phyloP scores from a whole-genome alignment of 1,140 invertebrate species.

The Drosophila navojoa region DNA sequence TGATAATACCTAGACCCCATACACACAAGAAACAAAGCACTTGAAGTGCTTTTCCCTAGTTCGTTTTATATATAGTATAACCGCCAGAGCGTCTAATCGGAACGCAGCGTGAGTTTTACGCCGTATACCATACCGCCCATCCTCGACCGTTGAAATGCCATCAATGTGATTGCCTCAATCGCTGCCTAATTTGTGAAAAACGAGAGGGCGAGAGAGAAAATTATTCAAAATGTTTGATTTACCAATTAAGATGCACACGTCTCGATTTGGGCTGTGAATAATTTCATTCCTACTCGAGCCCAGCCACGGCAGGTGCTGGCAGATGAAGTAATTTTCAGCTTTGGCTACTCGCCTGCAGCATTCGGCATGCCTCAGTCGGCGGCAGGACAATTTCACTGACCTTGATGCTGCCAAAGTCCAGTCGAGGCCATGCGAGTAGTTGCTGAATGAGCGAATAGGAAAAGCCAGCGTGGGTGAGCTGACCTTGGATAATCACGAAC shows the following conservation, averaged over 20 bases:
- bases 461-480: conserved; percentile 45
- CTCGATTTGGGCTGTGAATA: conserved; percentile 14
- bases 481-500: conserved; percentile 55
- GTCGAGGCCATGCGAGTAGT: conserved; percentile 48
- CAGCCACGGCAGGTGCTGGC: conserved; percentile 32
- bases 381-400: conserved; percentile 51
- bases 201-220: conserved; percentile 42
- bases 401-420: conserved; percentile 52
- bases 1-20: no score
- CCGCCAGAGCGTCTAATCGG: conserved; percentile 68
- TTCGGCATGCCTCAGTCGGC: conserved; percentile 44
- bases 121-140: conserved; percentile 14
- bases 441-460: conserved; percentile 20
- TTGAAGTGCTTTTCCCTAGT: conserved; percentile 24
- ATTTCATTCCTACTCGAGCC: conserved; percentile 6
- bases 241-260: conserved; percentile 42
- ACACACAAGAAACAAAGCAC: conserved; percentile 21
- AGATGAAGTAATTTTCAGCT: conserved; percentile 64
- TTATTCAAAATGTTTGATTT: conserved; percentile 51
- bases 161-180: conserved; percentile 82
- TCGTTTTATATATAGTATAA: conserved; percentile 69
- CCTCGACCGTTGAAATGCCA: conserved; percentile 51
- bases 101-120: conserved; percentile 56
- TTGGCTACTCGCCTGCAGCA: conserved; percentile 23
- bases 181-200: conserved; percentile 73